phyloP scores from a whole-genome alignment of 1,140 invertebrate species.

The Polyergus mexicanus region DNA sequence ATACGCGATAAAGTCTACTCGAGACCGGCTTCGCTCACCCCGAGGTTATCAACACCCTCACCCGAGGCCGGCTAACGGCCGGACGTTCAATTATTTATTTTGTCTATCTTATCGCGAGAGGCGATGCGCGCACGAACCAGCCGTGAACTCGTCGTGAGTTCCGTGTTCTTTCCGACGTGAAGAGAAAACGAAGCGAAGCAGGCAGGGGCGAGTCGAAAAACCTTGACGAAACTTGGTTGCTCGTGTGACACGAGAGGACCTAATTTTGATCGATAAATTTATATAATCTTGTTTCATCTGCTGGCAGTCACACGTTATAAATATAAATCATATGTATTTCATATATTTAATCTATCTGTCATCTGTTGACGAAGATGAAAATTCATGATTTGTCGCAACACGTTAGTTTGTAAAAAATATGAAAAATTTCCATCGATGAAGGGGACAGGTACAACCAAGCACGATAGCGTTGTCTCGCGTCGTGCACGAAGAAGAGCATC shows the following conservation, averaged over 20 bases:
- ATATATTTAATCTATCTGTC: conserved; percentile 15
- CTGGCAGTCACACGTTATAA: not conserved
- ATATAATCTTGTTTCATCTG: not conserved
- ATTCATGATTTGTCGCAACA: not conserved
- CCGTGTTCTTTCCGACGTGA: conserved; percentile 47
- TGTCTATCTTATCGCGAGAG: conserved; percentile 80
- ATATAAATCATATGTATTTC: conserved; percentile 14
- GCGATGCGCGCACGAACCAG: conserved; percentile 77
- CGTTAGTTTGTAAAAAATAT: not conserved
- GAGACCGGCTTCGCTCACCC: conserved; percentile 66
- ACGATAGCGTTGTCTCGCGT: conserved; percentile 46
- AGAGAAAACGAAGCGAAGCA: not conserved
- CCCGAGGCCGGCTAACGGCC: conserved; percentile 77
- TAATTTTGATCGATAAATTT: conserved; percentile 32
- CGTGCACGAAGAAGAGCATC: conserved; percentile 61
- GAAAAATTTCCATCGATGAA: conserved; percentile 19
- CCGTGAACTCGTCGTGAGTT: conserved; percentile 53
- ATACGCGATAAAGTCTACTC: conserved; percentile 78
- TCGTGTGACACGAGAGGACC: not conserved
- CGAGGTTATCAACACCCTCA: conserved; percentile 81
- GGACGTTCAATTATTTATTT: conserved; percentile 84
- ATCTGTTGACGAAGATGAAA: not conserved
- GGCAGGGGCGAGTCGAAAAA: conserved; percentile 3
- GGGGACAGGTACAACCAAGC: conserved; percentile 7
- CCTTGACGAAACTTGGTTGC: not conserved